These are phyloP conservation scores for Spongia lamella DNA, from an alignment of 37 sponge, comb jelly and placozoan genomes.

Conservation along the genomic window DNA sequence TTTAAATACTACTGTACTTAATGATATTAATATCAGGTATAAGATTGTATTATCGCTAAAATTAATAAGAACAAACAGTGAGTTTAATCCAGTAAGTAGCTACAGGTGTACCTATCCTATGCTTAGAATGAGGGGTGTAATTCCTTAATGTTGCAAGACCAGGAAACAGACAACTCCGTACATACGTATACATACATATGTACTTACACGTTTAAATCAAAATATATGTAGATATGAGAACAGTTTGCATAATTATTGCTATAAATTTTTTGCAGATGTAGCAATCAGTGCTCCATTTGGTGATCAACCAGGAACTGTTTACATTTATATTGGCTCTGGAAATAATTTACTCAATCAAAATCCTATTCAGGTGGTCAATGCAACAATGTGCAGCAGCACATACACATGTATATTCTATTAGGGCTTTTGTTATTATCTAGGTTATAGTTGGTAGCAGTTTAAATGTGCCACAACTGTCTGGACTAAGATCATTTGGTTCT, in stretches of 20 bases:
- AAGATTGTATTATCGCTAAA: too few species aligned
- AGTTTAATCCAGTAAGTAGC: too few species aligned
- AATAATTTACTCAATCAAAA: neutral
- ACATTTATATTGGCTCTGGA: constrained; percentile 59
- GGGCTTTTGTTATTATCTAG: constrained; percentile 18
- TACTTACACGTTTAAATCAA: neutral
- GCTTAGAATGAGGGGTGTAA: too few species aligned
- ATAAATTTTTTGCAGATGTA: constrained; percentile 49
- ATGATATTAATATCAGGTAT: too few species aligned
- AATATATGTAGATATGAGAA: neutral
- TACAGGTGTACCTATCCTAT: too few species aligned
- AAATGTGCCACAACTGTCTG: neutral
- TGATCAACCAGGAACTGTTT: constrained; percentile 52
- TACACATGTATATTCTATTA: too few species aligned
- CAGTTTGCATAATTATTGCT: neutral
- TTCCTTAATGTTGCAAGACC: neutral
- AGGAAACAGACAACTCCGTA: neutral
- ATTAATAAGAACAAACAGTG: too few species aligned
- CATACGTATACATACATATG: too few species aligned
- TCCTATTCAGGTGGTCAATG: constrained; percentile 23
- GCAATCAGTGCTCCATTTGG: constrained; percentile 88
- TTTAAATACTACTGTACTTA: too few species aligned
- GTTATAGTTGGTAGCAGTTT: constrained; percentile 41
- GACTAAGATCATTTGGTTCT: constrained; percentile 45
- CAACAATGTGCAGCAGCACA: too few species aligned